Base-by-base conservation (phyloP, 2,113 vertebrate genomes). In the Hippocampus mohnikei region DNA sequence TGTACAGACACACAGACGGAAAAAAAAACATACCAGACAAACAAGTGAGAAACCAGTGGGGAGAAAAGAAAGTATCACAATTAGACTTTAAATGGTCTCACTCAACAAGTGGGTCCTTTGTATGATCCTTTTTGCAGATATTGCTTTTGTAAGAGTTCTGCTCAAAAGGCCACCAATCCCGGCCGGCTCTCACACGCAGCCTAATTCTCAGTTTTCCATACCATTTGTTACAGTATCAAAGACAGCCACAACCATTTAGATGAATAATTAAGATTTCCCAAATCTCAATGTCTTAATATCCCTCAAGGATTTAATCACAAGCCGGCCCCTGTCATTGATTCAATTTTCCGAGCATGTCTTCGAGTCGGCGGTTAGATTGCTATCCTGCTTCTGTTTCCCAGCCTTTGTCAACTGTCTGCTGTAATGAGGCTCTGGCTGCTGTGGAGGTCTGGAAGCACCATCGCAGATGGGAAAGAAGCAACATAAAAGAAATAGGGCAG, bases 401-500 rank as follows among this genome's bases (percentile, higher is more conserved):
- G 86, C 85, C 88, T 91, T 91, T 91, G 90, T 92, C 89, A 90
- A 88, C 84, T 87, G 89, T 87, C 83, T 82, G 85, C 81, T 85
- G 87, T 91, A 92, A 91, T 92, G 91, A 91, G 90, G 82, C 89
- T 88, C 87, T 91, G 91, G 90, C 90, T 90, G 85, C 82, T 84
- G 87, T 76, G 86, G 89, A 91, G 88, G 90, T 88, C 88, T 91
- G 89, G 87, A 91, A 91, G 87, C 84, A 63, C 84, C 83, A 79
- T 87, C 85, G 82, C 87, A 91, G 90, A 93, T 91, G 91, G 89
- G 89, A 91, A 91, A 91, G 89, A 87, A 85, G 81, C 85, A 85
- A 88, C 90, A 92, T 92, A 90, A 91, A 92, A 91, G 89, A 91
- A 93, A 92, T 90, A 89, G 90, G 90, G 86, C 88, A 91, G 88